Evolutionary conservation across 2,888 invertebrate genomes (phyloP), one percentile per base, ranked within the genome.

Genomic region (Pseudanteris insignis): DNA sequence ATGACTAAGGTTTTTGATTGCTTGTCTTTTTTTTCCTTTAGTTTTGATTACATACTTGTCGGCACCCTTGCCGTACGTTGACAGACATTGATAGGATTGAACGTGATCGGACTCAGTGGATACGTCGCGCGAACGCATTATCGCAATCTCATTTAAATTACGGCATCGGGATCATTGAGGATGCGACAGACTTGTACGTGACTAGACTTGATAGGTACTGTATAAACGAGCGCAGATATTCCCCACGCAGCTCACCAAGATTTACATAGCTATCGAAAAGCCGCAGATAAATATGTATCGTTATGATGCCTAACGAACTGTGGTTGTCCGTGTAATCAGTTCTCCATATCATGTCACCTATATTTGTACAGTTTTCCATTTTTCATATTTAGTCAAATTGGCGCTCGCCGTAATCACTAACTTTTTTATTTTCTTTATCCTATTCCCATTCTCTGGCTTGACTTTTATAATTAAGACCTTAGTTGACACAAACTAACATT

Each of bases 131-230:
- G 54, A 57, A 60, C 64, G 63, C 67, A 63, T 67, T 67, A 67
- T 66, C 66, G 60, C 64, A 66, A 69, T 69, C 66, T 67, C 66
- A 69, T 67, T 69, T 67, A 65, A 69, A 67, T 69, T 67, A 69
- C 65, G 58, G 60, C 65, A 64, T 66, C 57, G 63, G 51, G 62
- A 43, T 61, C 61, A 61, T 63, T 61, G 65, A 37, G 62, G 59
- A 69, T 69, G 63, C 63, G 66, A 67, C 64, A 51, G 61, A 53
- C 51, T 43, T 48, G 59, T 55, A 68, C 69, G 67, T 69, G 69
- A 69, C 66, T 50, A 62, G 67, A 69, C 65, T 69, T 59, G 63
- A 66, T 62, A 55, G 61, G 63, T 54, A 55, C 44, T 53, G 58
- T 63, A 58, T 63, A 63, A 58, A 50, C 63, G 58, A 58, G 58